phyloP scores from a whole-genome alignment of 1,140 invertebrate genomes.

The Drosophila melanica region DNA sequence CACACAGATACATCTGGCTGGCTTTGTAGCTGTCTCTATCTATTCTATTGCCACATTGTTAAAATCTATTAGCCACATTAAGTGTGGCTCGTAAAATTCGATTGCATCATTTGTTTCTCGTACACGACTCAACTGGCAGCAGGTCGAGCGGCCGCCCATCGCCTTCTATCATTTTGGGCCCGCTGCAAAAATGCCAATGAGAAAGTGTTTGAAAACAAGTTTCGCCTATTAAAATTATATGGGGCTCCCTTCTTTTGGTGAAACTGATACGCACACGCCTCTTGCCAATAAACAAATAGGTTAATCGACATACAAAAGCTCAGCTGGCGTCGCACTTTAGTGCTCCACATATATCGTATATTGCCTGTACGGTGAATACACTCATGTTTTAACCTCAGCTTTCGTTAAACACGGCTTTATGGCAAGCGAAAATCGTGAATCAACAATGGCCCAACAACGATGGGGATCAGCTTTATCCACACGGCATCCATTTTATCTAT shows the following conservation, averaged over 20 bases:
- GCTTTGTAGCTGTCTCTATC: conserved; percentile 76
- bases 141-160: background rate
- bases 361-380: background rate
- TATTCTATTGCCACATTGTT: conserved; percentile 83
- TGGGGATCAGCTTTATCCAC: background rate
- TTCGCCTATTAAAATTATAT: conserved; percentile 73
- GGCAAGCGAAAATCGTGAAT: background rate
- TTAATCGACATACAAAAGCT: conserved; percentile 54
- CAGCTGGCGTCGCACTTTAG: conserved; percentile 1
- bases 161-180: conserved; percentile 41
- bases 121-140: conserved; percentile 53
- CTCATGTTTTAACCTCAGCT: conserved; percentile 1
- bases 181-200: conserved; percentile 26
- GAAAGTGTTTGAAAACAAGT: conserved; percentile 80
- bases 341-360: background rate
- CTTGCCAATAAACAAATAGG: conserved; percentile 71
- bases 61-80: conserved; percentile 83
- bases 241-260: conserved; percentile 11
- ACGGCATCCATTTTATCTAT: no score
- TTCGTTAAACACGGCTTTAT: conserved; percentile 1
- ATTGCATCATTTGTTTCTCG: conserved; percentile 80
- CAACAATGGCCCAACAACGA: background rate
- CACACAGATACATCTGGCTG: conserved; percentile 36
- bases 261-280: conserved; percentile 38
- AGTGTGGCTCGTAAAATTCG: conserved; percentile 82